A percentile compares a stretch with the other conserved stretches of the same genome.
Conservation (phyloP, 2,113 vertebrate species). For the Hypomesus transpacificus region DNA sequence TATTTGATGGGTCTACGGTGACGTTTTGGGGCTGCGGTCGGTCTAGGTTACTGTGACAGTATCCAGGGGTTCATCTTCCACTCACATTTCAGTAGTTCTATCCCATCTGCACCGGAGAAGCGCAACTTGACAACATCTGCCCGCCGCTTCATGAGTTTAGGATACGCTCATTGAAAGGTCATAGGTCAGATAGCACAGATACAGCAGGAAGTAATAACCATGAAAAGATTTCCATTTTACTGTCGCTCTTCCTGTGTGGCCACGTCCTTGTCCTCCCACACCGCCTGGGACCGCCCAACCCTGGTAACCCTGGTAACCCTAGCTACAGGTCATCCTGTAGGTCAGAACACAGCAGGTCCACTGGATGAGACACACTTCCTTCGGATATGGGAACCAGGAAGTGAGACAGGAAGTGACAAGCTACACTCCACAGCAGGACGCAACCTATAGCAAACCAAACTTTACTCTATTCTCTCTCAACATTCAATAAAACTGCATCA, state of each 20-base stretch:
- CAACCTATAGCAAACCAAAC: too few species aligned
- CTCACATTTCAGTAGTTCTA: not conserved
- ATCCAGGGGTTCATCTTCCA: not conserved
- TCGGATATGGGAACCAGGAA: slow-evolving; percentile 37
- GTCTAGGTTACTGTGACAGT: not conserved
- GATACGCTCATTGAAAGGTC: too few species aligned
- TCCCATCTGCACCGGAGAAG: too few species aligned
- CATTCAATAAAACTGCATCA: too few species aligned
- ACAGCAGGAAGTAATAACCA: not conserved
- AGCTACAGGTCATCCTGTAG: slow-evolving; percentile 32
- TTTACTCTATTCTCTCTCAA: too few species aligned
- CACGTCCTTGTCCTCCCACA: not conserved
- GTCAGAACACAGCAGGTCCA: slow-evolving; percentile 51
- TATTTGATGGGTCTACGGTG: slow-evolving; percentile 56
- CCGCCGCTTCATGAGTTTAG: too few species aligned
- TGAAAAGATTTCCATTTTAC: slow-evolving; percentile 1
- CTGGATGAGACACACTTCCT: slow-evolving; percentile 44
- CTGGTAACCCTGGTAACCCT: slow-evolving; percentile 35
- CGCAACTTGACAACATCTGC: too few species aligned
- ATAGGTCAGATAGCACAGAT: not conserved
- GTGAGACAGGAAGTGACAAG: slow-evolving; percentile 37
- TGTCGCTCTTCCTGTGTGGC: not conserved
- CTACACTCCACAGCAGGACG: slow-evolving; percentile 4
- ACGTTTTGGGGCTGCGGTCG: not conserved
- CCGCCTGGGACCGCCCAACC: slow-evolving; percentile 19